Base-by-base conservation (phyloP, 2,888 invertebrate species). In the Lysandra coridon region DNA sequence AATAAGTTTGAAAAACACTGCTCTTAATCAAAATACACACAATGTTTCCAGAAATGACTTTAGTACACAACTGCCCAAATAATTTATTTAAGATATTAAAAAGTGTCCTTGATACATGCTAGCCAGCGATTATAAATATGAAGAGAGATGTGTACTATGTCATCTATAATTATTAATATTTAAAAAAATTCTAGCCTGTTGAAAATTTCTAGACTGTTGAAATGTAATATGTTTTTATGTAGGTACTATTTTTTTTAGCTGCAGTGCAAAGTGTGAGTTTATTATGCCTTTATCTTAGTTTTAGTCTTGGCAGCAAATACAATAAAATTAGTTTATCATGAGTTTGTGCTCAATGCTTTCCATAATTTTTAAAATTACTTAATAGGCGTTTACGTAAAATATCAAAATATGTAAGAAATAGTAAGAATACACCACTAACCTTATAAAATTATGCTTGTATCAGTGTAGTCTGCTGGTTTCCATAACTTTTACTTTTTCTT, bases 401-500 rank as follows among this genome's bases (percentile, higher is more conserved):
- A 14, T 14, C 4, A 33, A 69, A 33, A 14, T 4, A 33, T 37
- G 33, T 33, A 14, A 69, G 23, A 23, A 23, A 23, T 23, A 23
- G 23, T 23, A 23, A 23, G 4, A 69, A 69, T 69, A 37, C n/a
- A 69, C 30, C 81, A 85, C 89, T 83, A 87, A 91, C 90, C 90
- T 88, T 85, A 73, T 79, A 49, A 12, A 12, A 81, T 80, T 83
- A 82, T 79, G 80, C 80, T 80, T 81, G 82, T 81, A 80, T 87
- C 83, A 86, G 84, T 85, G 85, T 82, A 85, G 82, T 84, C 82
- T 84, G 84, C 85, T 86, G 84, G 83, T 81, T 85, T 82, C 81
- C 84, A 86, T 85, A 82, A 87, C 87, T 87, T 86, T 87, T 87
- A 87, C 86, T 87, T 87, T 87, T 85, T 77, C 74, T 80, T 62